Evolutionary conservation across 92 coral and sea anemone species (phyloP).

Genomic region (Parazoanthus darwini): DNA sequence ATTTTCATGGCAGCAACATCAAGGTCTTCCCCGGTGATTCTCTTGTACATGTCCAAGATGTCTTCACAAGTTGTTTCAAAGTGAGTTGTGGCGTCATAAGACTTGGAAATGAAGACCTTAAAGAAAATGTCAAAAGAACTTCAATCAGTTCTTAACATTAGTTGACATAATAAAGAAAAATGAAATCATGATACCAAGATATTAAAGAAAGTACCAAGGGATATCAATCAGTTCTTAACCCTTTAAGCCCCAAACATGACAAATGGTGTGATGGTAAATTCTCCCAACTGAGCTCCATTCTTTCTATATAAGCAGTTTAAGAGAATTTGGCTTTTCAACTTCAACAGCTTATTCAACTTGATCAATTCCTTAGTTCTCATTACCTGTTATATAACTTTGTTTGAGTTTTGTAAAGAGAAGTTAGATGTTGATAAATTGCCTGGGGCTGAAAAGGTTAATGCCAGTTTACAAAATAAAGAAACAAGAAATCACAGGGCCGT

Average conservation of each 20-base stretch:
- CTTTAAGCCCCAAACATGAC: too few relatives aligned
- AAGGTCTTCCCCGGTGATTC: constrained; percentile 82
- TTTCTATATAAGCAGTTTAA: too few relatives aligned
- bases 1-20: constrained; percentile 65
- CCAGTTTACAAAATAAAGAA: neutral
- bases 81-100: constrained; percentile 93
- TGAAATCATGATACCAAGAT: constrained; percentile 42
- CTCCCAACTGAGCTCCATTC: too few relatives aligned
- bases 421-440: too few relatives aligned
- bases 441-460: too few relatives aligned
- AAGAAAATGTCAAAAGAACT: neutral
- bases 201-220: constrained; percentile 41
- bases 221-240: neutral
- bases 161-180: neutral
- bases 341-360: too few relatives aligned
- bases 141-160: neutral
- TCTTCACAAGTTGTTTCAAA: constrained; percentile 96
- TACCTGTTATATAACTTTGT: too few relatives aligned
- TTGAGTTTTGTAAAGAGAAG: too few relatives aligned
- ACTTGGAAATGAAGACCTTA: constrained; percentile 91
- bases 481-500: too few relatives aligned
- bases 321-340: too few relatives aligned
- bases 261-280: too few relatives aligned
- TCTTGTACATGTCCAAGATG: constrained; percentile 84
- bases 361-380: too few relatives aligned